Percentiles rank a stretch among this genome's conserved stretches.
These are phyloP conservation scores for Triplophysa siluroides DNA, from an alignment of 2,113 vertebrate species.

Conservation along the genomic window DNA sequence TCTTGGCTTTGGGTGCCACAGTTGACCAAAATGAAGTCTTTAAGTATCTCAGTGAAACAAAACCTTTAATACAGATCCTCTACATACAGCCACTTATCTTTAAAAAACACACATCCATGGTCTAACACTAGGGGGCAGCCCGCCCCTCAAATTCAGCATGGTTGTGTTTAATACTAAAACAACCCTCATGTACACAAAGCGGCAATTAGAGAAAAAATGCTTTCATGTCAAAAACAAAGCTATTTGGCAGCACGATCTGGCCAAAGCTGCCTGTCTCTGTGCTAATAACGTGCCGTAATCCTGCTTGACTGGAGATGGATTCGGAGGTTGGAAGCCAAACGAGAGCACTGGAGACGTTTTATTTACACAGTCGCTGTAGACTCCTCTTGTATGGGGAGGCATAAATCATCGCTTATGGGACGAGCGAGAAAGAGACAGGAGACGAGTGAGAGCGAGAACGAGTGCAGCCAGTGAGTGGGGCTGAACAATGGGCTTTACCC, in stretches of 20 bases:
- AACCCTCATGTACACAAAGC: conserved; percentile 55
- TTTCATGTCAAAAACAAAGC: conserved; percentile 52
- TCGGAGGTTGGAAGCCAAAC: conserved; percentile 38
- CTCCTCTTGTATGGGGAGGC: conserved; percentile 11
- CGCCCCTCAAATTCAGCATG: conserved; percentile 49
- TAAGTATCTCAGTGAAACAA: background rate
- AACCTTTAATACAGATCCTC: background rate
- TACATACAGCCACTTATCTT: background rate
- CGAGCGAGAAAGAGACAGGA: conserved; percentile 24
- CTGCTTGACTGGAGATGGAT: conserved; percentile 42
- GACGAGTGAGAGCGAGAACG: conserved; percentile 33
- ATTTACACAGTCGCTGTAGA: conserved; percentile 43
- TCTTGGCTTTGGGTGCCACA: background rate
- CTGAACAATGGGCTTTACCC: conserved; percentile 54
- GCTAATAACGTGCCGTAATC: conserved; percentile 47
- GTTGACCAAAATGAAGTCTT: background rate
- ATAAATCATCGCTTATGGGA: conserved; percentile 40
- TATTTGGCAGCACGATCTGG: conserved; percentile 55
- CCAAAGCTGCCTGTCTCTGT: conserved; percentile 36
- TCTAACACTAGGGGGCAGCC: conserved; percentile 65
- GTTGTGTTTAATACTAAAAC: background rate
- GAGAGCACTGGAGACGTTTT: conserved; percentile 34
- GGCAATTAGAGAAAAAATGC: conserved; percentile 49
- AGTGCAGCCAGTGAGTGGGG: conserved; percentile 50
- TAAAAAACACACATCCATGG: background rate